These are phyloP conservation scores for Patella caerulea DNA, from an alignment of 2,888 invertebrate genomes.

Conservation along the genomic window DNA sequence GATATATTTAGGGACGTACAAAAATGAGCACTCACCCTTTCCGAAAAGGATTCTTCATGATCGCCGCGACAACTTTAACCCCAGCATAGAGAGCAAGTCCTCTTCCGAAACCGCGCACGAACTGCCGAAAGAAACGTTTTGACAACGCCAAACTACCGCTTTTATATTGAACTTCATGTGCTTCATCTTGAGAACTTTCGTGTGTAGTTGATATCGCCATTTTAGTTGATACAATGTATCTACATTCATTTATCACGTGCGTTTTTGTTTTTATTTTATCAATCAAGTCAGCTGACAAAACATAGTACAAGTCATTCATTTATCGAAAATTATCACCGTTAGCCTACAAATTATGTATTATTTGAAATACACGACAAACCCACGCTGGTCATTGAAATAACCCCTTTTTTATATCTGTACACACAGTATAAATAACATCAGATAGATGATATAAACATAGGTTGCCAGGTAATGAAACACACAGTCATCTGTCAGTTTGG, in stretches of 20 bases:
- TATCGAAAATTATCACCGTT: no score
- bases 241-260: neutral
- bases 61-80: conserved; percentile 48
- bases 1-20: neutral
- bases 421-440: no score
- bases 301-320: no score
- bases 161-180: neutral
- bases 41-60: conserved; percentile 56
- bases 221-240: neutral
- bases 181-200: neutral
- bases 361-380: no score
- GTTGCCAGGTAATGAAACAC: no score
- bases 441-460: no score
- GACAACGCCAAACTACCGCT: neutral
- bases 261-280: neutral
- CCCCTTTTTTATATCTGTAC: no score
- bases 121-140: conserved; percentile 37
- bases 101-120: conserved; percentile 51
- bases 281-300: conserved; percentile 1
- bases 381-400: no score
- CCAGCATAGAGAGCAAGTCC: conserved; percentile 52
- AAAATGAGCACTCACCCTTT: conserved; percentile 42
- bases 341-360: no score
- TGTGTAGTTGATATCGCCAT: neutral
- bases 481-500: no score